A percentile compares a stretch with the other conserved stretches of the same genome.
These are phyloP conservation scores for Dreissena polymorpha DNA, from an alignment of 1,140 invertebrate genomes.

Conservation along the genomic window DNA sequence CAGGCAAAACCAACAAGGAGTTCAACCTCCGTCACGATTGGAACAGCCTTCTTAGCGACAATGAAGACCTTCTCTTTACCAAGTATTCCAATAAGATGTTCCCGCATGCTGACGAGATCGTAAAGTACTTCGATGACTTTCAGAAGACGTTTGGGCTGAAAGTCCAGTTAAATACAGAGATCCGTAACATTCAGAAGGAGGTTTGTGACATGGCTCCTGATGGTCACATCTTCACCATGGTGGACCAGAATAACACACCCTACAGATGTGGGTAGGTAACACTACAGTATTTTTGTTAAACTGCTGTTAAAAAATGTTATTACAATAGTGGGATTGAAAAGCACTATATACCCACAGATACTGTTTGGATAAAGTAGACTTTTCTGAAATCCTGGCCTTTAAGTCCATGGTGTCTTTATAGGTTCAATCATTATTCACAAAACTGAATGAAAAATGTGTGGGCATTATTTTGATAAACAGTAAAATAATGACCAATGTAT, in stretches of 20 bases:
- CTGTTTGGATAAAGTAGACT: too few relatives aligned
- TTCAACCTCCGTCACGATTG: constrained; percentile 82
- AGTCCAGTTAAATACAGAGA: constrained; percentile 78
- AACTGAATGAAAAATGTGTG: too few relatives aligned
- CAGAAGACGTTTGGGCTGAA: constrained; percentile 71
- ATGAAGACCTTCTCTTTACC: constrained; percentile 74
- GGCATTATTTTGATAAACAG: too few relatives aligned
- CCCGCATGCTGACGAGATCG: constrained; percentile 75
- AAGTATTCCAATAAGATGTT: constrained; percentile 79
- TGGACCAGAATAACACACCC: constrained; percentile 73
- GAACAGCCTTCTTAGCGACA: constrained; percentile 80
- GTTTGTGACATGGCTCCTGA: constrained; percentile 49
- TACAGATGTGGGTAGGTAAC: constrained; percentile 77
- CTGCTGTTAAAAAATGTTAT: too few relatives aligned
- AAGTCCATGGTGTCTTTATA: too few relatives aligned
- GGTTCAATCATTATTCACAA: too few relatives aligned
- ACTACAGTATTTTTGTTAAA: neutral
- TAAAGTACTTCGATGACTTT: constrained; percentile 79
- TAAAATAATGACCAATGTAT: too few relatives aligned
- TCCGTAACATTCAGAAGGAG: constrained; percentile 72
- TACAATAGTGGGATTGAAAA: too few relatives aligned
- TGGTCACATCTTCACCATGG: constrained; percentile 70
- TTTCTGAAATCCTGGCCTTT: too few relatives aligned
- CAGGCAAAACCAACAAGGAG: constrained; percentile 80
- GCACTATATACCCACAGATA: too few relatives aligned